These are phyloP conservation scores for Amorpha juglandis DNA, from an alignment of 2,888 invertebrate genomes.

Conservation along the genomic window DNA sequence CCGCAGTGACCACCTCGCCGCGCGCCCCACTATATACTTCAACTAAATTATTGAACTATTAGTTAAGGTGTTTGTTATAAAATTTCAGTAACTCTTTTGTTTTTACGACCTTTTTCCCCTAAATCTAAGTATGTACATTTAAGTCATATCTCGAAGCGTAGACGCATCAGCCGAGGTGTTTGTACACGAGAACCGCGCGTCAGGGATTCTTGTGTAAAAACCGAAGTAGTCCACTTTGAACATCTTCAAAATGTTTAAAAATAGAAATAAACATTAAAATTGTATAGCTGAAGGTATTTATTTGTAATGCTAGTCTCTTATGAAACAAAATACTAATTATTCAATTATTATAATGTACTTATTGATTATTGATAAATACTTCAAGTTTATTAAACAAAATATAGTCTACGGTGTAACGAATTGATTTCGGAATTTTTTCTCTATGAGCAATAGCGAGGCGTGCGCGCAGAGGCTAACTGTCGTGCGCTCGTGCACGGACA, in stretches of 20 bases:
- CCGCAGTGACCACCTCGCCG: constrained; percentile 43
- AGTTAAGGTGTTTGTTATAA: constrained; percentile 84
- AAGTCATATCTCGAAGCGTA: constrained; percentile 83
- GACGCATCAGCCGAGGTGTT: constrained; percentile 75
- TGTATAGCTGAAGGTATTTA: constrained; percentile 84
- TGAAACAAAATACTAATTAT: constrained; percentile 84
- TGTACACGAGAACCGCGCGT: constrained; percentile 65
- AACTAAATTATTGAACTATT: constrained; percentile 82
- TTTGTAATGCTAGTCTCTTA: constrained; percentile 85
- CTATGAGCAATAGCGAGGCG: constrained; percentile 72
- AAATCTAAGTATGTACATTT: constrained; percentile 80
- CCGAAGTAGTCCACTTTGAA: constrained; percentile 80
- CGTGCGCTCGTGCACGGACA: constrained; percentile 26
- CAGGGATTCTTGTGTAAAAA: constrained; percentile 70
- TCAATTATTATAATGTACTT: constrained; percentile 85
- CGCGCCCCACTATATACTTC: constrained; percentile 57
- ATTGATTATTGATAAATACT: constrained; percentile 84
- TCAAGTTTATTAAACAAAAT: constrained; percentile 82
- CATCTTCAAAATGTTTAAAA: constrained; percentile 82
- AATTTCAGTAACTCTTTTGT: constrained; percentile 83
- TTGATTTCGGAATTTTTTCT: constrained; percentile 81
- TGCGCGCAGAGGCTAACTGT: constrained; percentile 43
- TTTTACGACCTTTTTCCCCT: constrained; percentile 82
- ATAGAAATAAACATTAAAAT: constrained; percentile 80
- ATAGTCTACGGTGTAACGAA: constrained; percentile 83